Evolutionary conservation across 2,113 vertebrate species (phyloP).

Genomic region (Cynoglossus semilaevis): DNA sequence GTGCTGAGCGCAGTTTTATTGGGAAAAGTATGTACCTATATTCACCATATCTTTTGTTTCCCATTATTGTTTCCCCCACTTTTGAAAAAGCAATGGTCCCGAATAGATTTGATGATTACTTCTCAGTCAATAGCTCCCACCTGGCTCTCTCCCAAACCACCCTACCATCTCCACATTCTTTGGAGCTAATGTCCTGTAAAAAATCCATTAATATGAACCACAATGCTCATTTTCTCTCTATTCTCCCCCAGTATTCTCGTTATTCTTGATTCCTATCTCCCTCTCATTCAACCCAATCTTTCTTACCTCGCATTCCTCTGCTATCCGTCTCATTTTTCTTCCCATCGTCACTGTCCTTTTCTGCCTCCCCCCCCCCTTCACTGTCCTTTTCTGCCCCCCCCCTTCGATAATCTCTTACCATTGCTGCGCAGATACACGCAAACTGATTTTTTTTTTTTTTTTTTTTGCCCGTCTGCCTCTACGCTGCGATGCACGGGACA

Average conservation of each 20-base stretch:
- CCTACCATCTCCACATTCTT: constrained; percentile 29
- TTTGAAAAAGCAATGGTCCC: not conserved
- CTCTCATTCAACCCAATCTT: constrained; percentile 25
- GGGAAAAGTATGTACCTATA: not conserved
- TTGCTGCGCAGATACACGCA: not conserved
- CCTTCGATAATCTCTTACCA: not conserved
- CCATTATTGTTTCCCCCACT: not conserved
- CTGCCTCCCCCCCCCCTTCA: constrained; percentile 3
- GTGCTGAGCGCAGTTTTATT: no score
- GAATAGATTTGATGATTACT: constrained; percentile 28
- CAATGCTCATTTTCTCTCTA: constrained; percentile 30
- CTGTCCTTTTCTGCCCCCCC: no score
- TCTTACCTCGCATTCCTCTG: constrained; percentile 11
- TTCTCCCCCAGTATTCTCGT: constrained; percentile 31
- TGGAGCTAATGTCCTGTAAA: constrained; percentile 55
- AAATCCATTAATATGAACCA: constrained; percentile 36
- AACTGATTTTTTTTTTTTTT: not conserved
- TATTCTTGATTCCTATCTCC: constrained; percentile 26
- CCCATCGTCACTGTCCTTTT: constrained; percentile 29
- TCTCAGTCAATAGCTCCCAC: constrained; percentile 21
- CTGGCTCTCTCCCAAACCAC: constrained; percentile 19
- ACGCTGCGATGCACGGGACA: constrained; percentile 29
- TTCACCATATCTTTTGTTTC: not conserved
- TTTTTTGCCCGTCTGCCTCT: constrained; percentile 17
- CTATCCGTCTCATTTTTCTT: constrained; percentile 9